Conservation (phyloP, 2,797 vertebrate genomes). For the Poeciliopsis presidionis region DNA sequence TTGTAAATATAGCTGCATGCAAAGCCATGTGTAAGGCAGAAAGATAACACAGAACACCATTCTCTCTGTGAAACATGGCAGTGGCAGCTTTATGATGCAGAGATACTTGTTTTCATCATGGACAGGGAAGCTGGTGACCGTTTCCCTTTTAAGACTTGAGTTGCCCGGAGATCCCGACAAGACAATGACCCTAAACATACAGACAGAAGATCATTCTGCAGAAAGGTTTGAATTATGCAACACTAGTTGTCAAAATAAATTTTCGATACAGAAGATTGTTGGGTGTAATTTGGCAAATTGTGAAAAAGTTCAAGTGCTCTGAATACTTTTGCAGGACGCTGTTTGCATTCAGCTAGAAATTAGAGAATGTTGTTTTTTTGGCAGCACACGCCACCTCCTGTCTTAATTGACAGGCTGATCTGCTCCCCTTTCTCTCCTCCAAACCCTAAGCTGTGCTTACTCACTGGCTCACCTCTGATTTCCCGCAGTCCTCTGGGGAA, state of each 20-base stretch:
- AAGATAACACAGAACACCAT: neutral
- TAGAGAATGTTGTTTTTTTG: conserved; percentile 45
- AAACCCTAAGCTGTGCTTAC: conserved; percentile 5
- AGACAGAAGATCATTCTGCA: neutral
- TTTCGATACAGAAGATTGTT: neutral
- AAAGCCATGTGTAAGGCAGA: neutral
- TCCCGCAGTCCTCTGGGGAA: conserved; percentile 29
- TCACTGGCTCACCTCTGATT: conserved; percentile 13
- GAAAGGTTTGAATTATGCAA: neutral
- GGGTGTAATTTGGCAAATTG: neutral
- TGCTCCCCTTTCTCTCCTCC: conserved; percentile 28
- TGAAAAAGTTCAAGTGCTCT: neutral
- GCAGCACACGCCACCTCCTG: conserved; percentile 39
- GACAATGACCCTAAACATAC: neutral
- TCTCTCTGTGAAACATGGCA: neutral
- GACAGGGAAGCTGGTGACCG: neutral
- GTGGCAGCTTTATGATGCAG: neutral
- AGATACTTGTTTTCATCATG: neutral
- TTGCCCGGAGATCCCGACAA: neutral
- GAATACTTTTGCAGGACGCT: neutral
- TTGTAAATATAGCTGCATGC: neutral
- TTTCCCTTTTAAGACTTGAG: neutral
- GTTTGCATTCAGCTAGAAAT: conserved; percentile 42
- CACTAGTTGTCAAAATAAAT: neutral
- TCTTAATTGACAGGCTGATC: conserved; percentile 60